phyloP scores from a whole-genome alignment of 2,888 invertebrate species.

The Slavum lentiscoides region DNA sequence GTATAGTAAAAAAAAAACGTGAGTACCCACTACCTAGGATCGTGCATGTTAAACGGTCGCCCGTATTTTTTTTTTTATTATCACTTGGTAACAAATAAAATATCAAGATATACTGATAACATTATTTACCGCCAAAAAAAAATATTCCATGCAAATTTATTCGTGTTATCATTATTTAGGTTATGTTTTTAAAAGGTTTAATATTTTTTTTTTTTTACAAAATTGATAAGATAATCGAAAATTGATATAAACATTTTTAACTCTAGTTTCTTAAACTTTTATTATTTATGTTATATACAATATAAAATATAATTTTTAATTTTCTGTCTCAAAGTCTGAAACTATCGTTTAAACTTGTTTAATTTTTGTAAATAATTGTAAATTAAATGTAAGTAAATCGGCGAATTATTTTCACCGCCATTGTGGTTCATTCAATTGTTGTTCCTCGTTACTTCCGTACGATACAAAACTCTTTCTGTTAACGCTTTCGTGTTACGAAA shows the following conservation, averaged over 20 bases:
- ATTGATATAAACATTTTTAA: neutral
- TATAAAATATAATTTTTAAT: neutral
- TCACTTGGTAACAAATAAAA: too few species aligned
- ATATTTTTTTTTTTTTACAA: neutral
- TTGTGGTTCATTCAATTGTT: neutral
- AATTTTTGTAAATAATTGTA: conserved; percentile 20
- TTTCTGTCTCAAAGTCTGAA: neutral
- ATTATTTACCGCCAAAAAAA: conserved; percentile 41
- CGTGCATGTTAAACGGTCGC: too few species aligned
- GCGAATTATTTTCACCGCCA: neutral
- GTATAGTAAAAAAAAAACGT: too few species aligned
- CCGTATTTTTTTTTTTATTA: too few species aligned
- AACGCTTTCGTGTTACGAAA: neutral
- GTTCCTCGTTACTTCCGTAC: neutral
- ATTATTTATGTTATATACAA: too few species aligned
- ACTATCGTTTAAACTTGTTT: neutral
- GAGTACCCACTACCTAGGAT: too few species aligned
- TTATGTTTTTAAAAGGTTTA: conserved; percentile 13
- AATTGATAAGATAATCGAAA: conserved; percentile 21
- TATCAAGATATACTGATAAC: neutral
- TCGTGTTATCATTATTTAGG: conserved; percentile 3
- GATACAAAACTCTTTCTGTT: neutral
- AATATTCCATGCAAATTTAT: neutral
- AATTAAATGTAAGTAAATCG: conserved; percentile 12
- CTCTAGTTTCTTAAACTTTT: neutral